Evolutionary conservation across 2,113 vertebrate species (phyloP).

Genomic region (Pardalotus punctatus): DNA sequence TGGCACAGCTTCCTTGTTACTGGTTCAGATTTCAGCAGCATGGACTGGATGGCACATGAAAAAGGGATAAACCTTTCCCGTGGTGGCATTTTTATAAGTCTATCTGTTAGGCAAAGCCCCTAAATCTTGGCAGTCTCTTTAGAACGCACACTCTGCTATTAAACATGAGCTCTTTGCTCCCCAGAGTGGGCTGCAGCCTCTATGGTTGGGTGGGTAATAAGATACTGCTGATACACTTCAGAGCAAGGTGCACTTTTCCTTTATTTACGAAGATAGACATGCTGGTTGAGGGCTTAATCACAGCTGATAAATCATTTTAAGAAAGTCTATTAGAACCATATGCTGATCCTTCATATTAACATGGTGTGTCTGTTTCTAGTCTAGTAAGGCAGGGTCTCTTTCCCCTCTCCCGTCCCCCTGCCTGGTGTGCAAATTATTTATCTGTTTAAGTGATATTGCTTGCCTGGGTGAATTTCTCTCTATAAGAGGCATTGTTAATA

Average conservation of each 20-base stretch:
- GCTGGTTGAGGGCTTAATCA: conserved; percentile 78
- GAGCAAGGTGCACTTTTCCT: conserved; percentile 81
- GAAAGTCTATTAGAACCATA: conserved; percentile 82
- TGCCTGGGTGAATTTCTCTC: conserved; percentile 60
- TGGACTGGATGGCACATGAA: background rate
- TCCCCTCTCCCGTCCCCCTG: conserved; percentile 7
- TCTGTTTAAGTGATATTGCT: conserved; percentile 72
- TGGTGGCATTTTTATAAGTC: conserved; percentile 70
- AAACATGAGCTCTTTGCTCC: conserved; percentile 63
- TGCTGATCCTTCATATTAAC: conserved; percentile 78
- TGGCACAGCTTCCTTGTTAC: conserved; percentile 60
- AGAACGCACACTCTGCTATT: conserved; percentile 43
- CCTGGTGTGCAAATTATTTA: conserved; percentile 61
- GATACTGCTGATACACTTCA: conserved; percentile 75
- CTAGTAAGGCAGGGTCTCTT: conserved; percentile 64
- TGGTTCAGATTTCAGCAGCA: conserved; percentile 54
- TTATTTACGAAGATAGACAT: conserved; percentile 84
- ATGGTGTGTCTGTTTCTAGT: conserved; percentile 73
- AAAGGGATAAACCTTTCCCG: conserved; percentile 57
- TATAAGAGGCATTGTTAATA: conserved; percentile 50
- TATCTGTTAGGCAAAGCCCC: conserved; percentile 67
- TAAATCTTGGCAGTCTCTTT: conserved; percentile 71
- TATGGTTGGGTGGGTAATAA: conserved; percentile 71
- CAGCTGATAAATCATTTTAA: conserved; percentile 83
- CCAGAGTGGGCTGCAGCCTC: conserved; percentile 54